These are phyloP conservation scores for Andrena camellia DNA, from an alignment of 2,888 invertebrate genomes.

Conservation along the genomic window DNA sequence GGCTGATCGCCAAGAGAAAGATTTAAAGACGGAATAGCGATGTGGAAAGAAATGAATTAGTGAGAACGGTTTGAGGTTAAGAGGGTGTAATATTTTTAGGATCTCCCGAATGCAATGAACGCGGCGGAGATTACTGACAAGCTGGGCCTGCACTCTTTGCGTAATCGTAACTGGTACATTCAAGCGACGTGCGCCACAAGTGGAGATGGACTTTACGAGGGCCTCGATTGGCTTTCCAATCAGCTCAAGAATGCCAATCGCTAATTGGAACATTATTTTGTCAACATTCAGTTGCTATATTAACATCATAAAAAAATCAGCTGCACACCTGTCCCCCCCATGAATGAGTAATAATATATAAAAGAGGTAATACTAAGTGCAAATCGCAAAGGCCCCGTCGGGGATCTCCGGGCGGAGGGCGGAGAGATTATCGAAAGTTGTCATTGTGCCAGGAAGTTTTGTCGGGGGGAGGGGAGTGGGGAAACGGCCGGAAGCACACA, in stretches of 20 bases:
- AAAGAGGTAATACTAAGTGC: slow-evolving; percentile 69
- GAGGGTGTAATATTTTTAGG: slow-evolving; percentile 88
- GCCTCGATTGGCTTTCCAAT: slow-evolving; percentile 99
- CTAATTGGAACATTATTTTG: slow-evolving; percentile 87
- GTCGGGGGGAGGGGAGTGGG: slow-evolving; percentile 70
- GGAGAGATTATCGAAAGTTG: slow-evolving; percentile 68
- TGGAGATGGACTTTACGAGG: slow-evolving; percentile 99
- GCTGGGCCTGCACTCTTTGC: slow-evolving; percentile 98
- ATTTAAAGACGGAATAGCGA: neutral
- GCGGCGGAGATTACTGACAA: slow-evolving; percentile 99
- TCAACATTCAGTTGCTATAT: slow-evolving; percentile 81
- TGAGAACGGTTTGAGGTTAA: neutral
- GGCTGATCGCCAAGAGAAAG: neutral
- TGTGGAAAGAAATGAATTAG: neutral
- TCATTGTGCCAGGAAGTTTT: slow-evolving; percentile 71
- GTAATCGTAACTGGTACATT: slow-evolving; percentile 99
- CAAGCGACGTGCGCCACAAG: slow-evolving; percentile 99
- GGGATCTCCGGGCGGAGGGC: slow-evolving; percentile 70
- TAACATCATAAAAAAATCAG: slow-evolving; percentile 80
- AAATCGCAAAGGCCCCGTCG: slow-evolving; percentile 59
- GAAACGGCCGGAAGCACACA: slow-evolving; percentile 73
- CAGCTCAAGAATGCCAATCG: slow-evolving; percentile 99
- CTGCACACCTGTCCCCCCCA: slow-evolving; percentile 78
- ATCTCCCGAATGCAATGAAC: slow-evolving; percentile 99
- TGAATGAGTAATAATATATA: slow-evolving; percentile 71